Evolutionary conservation across 2,888 invertebrate genomes (phyloP), one percentile per base, ranked within the genome.

Genomic region (Cerceris rybyensis): DNA sequence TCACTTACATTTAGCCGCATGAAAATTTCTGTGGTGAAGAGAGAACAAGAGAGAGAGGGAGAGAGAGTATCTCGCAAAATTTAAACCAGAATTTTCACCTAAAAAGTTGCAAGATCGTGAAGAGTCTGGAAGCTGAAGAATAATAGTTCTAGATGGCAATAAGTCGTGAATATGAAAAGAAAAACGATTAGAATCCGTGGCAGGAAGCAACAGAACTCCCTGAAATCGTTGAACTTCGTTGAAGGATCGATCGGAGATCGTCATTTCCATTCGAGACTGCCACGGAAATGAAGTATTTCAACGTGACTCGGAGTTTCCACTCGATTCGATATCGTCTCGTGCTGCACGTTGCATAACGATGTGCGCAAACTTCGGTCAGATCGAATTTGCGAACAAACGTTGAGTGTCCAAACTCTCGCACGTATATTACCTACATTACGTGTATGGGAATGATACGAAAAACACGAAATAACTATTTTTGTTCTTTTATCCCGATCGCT

Each of bases 251-350:
- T 42, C 52, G 59, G 58, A 70, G 58, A 64, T 70, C 70, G 17
- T 70, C 64, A 63, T 42, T 49, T 70, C 59, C 59, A 57, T 71
- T 71, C 66, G 66, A 50, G 57, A 59, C 75, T 16, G 61, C 57
- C 54, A 13, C 66, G 71, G 70, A 70, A 75, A 75, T 75, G 61
- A 71, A 70, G 71, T 71, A 66, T 66, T 28, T 50, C 63, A 49
- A 66, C 70, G 71, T 71, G 75, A 75, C 71, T 65, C 52, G 75
- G 65, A 57, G 14, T 46, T 54, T 55, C 11, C 55, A 66, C 65
- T 75, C 75, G 75, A 71, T 66, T 50, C 66, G 16, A 65, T 55
- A 14, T 49, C 67, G 11, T 63, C 49, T 59, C 64, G 58, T 0
- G 41, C 6, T 52, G 69, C 58, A 41, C 14, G 9, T 42, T 59